These are phyloP conservation scores for Rhabdophis nuchalis DNA, from an alignment of 2,797 vertebrate species.

Conservation along the genomic window DNA sequence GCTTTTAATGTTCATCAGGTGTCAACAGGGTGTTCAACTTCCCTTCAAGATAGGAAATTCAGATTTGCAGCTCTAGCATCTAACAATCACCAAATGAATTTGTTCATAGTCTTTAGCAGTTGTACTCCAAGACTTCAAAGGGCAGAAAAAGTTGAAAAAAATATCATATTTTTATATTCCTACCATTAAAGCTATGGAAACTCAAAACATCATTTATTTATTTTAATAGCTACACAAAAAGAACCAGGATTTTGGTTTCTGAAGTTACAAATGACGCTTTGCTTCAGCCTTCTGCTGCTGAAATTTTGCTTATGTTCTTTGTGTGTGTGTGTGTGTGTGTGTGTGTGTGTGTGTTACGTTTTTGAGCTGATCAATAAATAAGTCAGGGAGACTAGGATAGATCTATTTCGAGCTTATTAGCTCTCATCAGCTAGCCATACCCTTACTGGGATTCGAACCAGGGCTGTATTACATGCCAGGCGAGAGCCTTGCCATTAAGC, in stretches of 20 bases:
- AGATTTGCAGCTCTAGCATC: constrained; percentile 49
- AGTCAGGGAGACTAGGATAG: too few species aligned
- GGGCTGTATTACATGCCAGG: too few species aligned
- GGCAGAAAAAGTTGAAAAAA: constrained; percentile 49
- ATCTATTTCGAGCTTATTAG: too few species aligned
- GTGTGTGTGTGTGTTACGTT: too few species aligned
- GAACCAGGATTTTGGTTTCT: background rate
- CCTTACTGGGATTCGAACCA: too few species aligned
- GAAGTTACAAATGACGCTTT: background rate
- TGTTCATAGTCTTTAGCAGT: constrained; percentile 46
- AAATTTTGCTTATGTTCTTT: background rate
- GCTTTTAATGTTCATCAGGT: constrained; percentile 69
- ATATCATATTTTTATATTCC: constrained; percentile 29
- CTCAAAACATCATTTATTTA: background rate
- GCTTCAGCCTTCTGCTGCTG: background rate
- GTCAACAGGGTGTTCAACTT: constrained; percentile 56
- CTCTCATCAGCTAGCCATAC: too few species aligned
- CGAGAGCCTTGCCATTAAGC: too few species aligned
- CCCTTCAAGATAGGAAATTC: constrained; percentile 58
- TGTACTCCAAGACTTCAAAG: constrained; percentile 57
- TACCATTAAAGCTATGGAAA: constrained; percentile 22
- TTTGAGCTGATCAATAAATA: too few species aligned
- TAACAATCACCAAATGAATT: constrained; percentile 5
- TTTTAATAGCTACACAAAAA: background rate
- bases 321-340: too few species aligned